These are phyloP conservation scores for Rotaria macrura DNA, from an alignment of 2,888 invertebrate species.

Conservation along the genomic window DNA sequence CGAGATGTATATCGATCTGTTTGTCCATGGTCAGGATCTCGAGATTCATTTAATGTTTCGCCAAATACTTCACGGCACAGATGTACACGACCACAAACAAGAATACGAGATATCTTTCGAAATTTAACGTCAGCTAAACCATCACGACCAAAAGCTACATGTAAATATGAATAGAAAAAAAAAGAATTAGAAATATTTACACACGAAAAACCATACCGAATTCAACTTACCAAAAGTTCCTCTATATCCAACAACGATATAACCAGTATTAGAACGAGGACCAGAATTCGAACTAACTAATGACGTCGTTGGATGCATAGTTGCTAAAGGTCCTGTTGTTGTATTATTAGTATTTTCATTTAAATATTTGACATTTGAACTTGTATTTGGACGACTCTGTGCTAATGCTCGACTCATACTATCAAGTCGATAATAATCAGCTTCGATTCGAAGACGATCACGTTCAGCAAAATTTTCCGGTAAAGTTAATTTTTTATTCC, in stretches of 20 bases:
- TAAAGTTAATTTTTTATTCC: conserved; percentile 70
- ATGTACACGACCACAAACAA: conserved; percentile 78
- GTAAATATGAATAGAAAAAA: no score
- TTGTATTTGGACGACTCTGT: neutral
- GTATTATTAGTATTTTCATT: neutral
- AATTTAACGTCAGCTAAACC: conserved; percentile 97
- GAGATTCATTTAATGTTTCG: conserved; percentile 86
- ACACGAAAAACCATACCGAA: no score
- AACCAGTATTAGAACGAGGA: conserved; percentile 55
- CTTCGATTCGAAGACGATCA: conserved; percentile 54
- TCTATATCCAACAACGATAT: conserved; percentile 85
- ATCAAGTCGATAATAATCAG: conserved; percentile 59
- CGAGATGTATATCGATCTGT: conserved; percentile 87
- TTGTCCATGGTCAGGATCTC: conserved; percentile 83
- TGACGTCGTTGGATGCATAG: neutral
- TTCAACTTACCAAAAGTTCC: conserved; percentile 61
- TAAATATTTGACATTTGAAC: neutral
- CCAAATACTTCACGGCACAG: conserved; percentile 90
- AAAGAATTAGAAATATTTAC: no score
- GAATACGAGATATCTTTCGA: conserved; percentile 83
- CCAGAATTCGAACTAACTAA: conserved; percentile 12
- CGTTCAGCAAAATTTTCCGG: conserved; percentile 80
- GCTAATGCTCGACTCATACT: conserved; percentile 53
- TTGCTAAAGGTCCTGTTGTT: neutral
- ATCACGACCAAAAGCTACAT: conserved; percentile 63